Base-by-base conservation (phyloP, 1,140 invertebrate genomes). In the Lineus longissimus region DNA sequence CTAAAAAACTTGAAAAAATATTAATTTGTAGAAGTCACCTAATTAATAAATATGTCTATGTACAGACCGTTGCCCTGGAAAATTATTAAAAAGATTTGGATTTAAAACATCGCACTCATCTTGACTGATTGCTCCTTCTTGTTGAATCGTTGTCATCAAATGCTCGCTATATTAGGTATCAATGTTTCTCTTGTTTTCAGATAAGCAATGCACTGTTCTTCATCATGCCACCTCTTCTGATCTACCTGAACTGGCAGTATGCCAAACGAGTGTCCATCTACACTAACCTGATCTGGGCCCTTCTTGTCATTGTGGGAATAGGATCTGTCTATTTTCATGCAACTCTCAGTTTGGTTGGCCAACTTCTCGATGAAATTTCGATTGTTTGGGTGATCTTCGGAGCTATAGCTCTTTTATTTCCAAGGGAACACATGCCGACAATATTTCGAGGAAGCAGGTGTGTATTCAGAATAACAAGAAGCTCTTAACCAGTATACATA, bases 281-380 rank as follows among this genome's bases (percentile, higher is more conserved):
- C 17, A 89, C 91, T 66, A 88, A 91, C 80, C 68, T 91, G 2
- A 84, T 92, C 23, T 92, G 90, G 90, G 79, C 87, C 6, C 79
- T 91, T 59, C 73, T 91, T 36, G 88, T 91, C 79, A 83, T 91
- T 43, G 88, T 92, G 55, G 90, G 90, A n/a, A 70, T 90, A 0
- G 88, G 88, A 62, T 91, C 89, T 22, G 90, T 89, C 57, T 92
- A 92, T 75, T 92, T 92, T 75, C 90, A 92, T 82, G 89, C 90
- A 27, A 92, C 90, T 2, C 81, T 92, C 2, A 91, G 89, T 71
- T 83, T 91, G 69, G 86, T 91, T 68, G 90, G 88, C 41, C 90
- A 92, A 80, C 76, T 92, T 4, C 77, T 92, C 30, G 90, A 92
- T 80, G 90, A 92, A 76, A 76, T 91, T 41, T 87, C 89, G 45